Evolutionary conservation across 2,888 invertebrate species (phyloP), one percentile per base, ranked within the genome.

Genomic region (Trissoscelio sp.): DNA sequence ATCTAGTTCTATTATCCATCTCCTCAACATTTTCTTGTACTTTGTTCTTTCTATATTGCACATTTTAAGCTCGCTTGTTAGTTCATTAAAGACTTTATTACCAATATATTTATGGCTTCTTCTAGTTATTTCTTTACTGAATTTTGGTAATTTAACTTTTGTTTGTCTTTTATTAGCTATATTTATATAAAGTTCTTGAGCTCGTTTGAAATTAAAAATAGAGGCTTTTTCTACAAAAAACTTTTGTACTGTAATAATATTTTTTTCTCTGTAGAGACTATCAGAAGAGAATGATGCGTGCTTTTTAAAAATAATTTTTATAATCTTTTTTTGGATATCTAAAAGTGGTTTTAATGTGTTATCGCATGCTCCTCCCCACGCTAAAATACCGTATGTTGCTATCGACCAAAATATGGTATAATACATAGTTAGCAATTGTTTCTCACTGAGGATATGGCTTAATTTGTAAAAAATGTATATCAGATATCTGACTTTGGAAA

Each of bases 381-480:
- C n/a, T n/a, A n/a, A n/a, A n/a, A n/a, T n/a, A n/a, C n/a, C n/a
- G n/a, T n/a, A n/a, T n/a, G n/a, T n/a, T n/a, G n/a, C n/a, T n/a
- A n/a, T n/a, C n/a, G n/a, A n/a, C n/a, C 60, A 60, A 9, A 42
- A 60, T 24, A 60, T 24, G 1, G 60, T 42, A 44, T 60, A 44
- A 44, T 60, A 58, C 7, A 58, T 39, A 3, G n/a, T 31, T 5
- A 58, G 4, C 1, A 57, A 12, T 57, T 37, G 34, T 18, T 37
- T 37, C 1, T 2, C n/a, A 18, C 20, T 18, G 7, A 55, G 14
- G 1, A 31, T 31, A 4, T 55, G 5, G 1, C 16, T 1, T 14
- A 55, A 22, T 55, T 55, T 55, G 16, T 31, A 34, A 16, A 55
- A 55, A 4, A 55, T 7, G 2, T 14, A 28, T 7, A 55, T 55